These are phyloP conservation scores for Zygaena filipendulae DNA, from an alignment of 2,888 invertebrate genomes.

Conservation along the genomic window DNA sequence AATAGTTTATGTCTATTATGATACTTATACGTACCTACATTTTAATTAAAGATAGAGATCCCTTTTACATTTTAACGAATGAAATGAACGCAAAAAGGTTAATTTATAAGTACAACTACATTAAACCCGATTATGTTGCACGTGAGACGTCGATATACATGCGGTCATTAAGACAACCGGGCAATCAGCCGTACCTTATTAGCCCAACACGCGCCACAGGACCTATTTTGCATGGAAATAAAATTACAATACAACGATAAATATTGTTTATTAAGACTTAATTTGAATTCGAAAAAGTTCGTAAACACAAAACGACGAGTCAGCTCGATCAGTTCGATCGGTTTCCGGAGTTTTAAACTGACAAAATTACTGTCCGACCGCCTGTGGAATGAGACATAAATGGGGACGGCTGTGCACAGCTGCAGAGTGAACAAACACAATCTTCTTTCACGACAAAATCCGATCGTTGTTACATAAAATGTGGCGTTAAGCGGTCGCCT, in stretches of 20 bases:
- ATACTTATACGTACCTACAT: too few relatives aligned
- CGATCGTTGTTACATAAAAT: slow-evolving; percentile 47
- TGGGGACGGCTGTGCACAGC: slow-evolving; percentile 46
- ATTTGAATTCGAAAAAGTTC: slow-evolving; percentile 58
- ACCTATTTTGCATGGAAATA: slow-evolving; percentile 58
- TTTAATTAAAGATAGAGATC: too few relatives aligned
- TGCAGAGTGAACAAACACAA: slow-evolving; percentile 35
- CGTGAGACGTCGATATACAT: too few relatives aligned
- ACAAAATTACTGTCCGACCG: slow-evolving; percentile 46
- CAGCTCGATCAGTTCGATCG: slow-evolving; percentile 26
- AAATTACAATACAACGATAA: slow-evolving; percentile 58
- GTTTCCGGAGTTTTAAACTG: slow-evolving; percentile 50
- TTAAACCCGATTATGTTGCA: too few relatives aligned
- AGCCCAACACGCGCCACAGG: slow-evolving; percentile 52
- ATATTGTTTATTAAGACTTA: slow-evolving; percentile 62
- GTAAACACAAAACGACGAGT: too few relatives aligned
- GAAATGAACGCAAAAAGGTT: too few relatives aligned
- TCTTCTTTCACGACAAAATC: slow-evolving; percentile 46
- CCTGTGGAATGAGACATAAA: slow-evolving; percentile 52
- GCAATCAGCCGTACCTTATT: slow-evolving; percentile 55
- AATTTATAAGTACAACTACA: too few relatives aligned
- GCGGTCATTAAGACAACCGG: slow-evolving; percentile 46
- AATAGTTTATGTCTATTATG: too few relatives aligned
- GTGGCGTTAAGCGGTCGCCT: slow-evolving; percentile 44
- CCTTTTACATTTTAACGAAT: too few relatives aligned